A percentile compares a stretch with the other conserved stretches of the same genome.
Conservation (phyloP, 1,140 invertebrate genomes). For the Ephestia elutella region DNA sequence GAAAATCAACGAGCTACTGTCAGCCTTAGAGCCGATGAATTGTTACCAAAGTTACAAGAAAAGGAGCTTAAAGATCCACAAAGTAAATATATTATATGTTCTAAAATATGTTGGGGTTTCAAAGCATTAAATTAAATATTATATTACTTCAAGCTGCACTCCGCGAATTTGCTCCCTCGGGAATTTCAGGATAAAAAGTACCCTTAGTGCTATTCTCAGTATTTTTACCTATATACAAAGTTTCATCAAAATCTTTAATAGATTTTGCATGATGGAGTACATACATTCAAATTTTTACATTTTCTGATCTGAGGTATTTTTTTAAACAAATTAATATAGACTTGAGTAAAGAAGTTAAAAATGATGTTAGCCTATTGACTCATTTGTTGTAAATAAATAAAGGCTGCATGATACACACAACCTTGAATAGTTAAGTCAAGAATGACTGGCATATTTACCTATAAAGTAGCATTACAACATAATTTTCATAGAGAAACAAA, state of each 20-base stretch:
- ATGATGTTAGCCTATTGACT: not conserved
- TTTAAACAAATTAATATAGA: slow-evolving; percentile 7
- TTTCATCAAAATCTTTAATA: too few species aligned
- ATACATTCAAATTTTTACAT: too few species aligned
- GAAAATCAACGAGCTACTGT: slow-evolving; percentile 88
- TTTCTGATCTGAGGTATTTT: slow-evolving; percentile 21
- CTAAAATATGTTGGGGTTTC: too few species aligned
- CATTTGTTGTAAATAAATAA: not conserved
- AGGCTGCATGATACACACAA: not conserved
- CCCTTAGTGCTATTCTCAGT: too few species aligned
- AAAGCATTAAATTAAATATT: not conserved
- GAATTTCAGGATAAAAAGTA: too few species aligned
- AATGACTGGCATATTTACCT: slow-evolving; percentile 3
- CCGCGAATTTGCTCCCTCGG: too few species aligned
- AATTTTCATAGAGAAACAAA: not conserved
- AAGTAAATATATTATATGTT: slow-evolving; percentile 72
- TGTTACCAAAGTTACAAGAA: slow-evolving; percentile 87
- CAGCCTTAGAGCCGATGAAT: slow-evolving; percentile 85
- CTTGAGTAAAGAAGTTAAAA: slow-evolving; percentile 10
- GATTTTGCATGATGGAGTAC: too few species aligned
- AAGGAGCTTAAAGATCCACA: slow-evolving; percentile 86
- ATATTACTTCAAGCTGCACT: too few species aligned
- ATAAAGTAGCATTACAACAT: not conserved
- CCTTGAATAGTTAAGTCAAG: not conserved
- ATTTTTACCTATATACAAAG: too few species aligned